Base-by-base conservation (phyloP, 1,140 invertebrate species). In the Drosophila azteca region DNA sequence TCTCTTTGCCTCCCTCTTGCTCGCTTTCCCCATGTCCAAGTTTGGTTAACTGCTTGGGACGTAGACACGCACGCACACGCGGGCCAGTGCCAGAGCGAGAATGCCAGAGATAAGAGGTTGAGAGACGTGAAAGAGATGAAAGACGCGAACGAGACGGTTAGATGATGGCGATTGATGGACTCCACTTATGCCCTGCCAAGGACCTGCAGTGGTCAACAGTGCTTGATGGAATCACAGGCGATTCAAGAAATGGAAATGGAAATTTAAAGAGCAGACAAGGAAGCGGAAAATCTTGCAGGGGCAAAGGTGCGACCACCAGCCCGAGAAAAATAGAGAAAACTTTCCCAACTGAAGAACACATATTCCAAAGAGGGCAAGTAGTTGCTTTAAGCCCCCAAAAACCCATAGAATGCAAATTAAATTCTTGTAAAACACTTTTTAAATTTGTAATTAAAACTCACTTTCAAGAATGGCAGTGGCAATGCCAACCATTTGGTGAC, bases 31-130 rank as follows among this genome's bases (percentile, higher is more conserved):
- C 15, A 9, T 20, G 15, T n/a, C 39, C 11, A 5, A 8, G 8
- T 31, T 20, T 9, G 39, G 17, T 57, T 31, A 22, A 43, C 22
- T 24, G 67, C 69, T 50, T 44, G 54, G 69, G 50, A 45, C 51
- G 35, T 44, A 24, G 53, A 52, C 48, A 35, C 20, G 46, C 45
- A 66, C 63, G 52, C 63, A 65, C 8, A 65, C 8, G 45, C 57
- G 61, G 61, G 41, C 44, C 63, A 66, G 20, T 35, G 68, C 6
- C 8, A 29, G 9, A 41, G 39, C 22, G 35, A 53, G 15, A 53
- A 62, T 44, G 49, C 22, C 49, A 31, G 15, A 24, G 15, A 26
- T 62, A 62, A 29, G 39, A 17, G 17, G 11, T 13, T 22, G 22
- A 22, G 41, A 53, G 39, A 35, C 15, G 26, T 53, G 15, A 53